These are phyloP conservation scores for Plectropomus leopardus DNA, from an alignment of 2,113 vertebrate species.

Conservation along the genomic window DNA sequence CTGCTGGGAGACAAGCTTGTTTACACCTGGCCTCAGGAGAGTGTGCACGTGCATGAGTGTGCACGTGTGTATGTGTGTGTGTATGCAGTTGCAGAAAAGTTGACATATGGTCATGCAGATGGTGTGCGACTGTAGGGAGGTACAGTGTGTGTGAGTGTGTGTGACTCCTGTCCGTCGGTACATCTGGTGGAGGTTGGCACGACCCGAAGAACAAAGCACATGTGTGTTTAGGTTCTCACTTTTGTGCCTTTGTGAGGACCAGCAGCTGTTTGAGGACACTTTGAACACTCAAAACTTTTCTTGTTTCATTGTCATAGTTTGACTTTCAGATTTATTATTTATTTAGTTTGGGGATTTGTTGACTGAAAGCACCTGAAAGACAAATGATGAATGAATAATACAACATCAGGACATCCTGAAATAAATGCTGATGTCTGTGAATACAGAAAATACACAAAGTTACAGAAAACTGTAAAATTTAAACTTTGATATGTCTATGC, in stretches of 20 bases:
- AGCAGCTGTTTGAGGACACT: background rate
- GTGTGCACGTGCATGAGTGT: slow-evolving; percentile 28
- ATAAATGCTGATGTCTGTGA: no score
- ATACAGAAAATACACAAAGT: no score
- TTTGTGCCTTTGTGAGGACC: slow-evolving; percentile 12
- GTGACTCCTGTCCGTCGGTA: slow-evolving; percentile 2
- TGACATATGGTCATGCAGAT: slow-evolving; percentile 68
- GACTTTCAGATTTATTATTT: no score
- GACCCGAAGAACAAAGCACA: background rate
- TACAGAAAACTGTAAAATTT: no score
- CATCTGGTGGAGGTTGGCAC: slow-evolving; percentile 24
- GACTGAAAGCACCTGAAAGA: no score
- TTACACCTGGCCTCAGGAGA: slow-evolving; percentile 65
- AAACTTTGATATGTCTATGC: no score
- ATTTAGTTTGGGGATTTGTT: no score
- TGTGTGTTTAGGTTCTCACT: slow-evolving; percentile 8
- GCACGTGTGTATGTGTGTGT: background rate
- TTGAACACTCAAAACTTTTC: background rate
- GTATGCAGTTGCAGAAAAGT: background rate
- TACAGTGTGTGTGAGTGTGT: background rate
- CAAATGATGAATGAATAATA: no score
- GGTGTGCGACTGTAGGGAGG: slow-evolving; percentile 43
- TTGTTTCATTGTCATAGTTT: background rate
- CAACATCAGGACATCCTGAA: no score
- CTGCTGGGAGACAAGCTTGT: slow-evolving; percentile 65